Percentiles rank a stretch among this genome's conserved stretches.
phyloP scores from a whole-genome alignment of 1,140 invertebrate species.

The Tetragonula clypearis region DNA sequence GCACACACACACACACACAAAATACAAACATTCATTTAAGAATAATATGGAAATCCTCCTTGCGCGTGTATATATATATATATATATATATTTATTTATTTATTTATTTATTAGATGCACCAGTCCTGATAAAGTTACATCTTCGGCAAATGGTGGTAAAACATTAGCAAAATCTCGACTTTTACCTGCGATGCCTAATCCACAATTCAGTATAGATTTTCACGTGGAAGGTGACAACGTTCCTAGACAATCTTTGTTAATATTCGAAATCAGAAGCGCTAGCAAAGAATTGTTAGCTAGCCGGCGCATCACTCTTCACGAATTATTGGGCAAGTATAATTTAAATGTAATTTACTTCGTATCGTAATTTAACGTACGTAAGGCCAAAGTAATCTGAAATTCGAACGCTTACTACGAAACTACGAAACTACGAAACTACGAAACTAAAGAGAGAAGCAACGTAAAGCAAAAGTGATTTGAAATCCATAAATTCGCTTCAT shows the following conservation, averaged over 20 bases:
- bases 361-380: background rate
- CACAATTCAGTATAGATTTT: conserved; percentile 77
- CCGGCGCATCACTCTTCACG: conserved; percentile 76
- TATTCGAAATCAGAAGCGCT: conserved; percentile 79
- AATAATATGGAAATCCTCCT: background rate
- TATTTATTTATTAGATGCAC: conserved; percentile 62
- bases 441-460: background rate
- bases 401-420: background rate
- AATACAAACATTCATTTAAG: background rate
- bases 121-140: conserved; percentile 73
- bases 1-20: background rate
- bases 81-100: too few relatives aligned
- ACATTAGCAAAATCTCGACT: conserved; percentile 78
- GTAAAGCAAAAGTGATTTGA: background rate
- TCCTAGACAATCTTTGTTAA: conserved; percentile 73
- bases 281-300: conserved; percentile 79
- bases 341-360: conserved; percentile 3
- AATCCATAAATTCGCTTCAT: background rate
- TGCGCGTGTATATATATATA: too few relatives aligned
- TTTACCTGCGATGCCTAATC: conserved; percentile 78
- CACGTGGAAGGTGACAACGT: conserved; percentile 75
- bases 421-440: background rate
- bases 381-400: too few relatives aligned
- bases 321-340: conserved; percentile 74
- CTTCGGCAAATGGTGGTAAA: conserved; percentile 71